Conservation (phyloP, 2,888 invertebrate genomes). For the Micoletzkya japonica region DNA sequence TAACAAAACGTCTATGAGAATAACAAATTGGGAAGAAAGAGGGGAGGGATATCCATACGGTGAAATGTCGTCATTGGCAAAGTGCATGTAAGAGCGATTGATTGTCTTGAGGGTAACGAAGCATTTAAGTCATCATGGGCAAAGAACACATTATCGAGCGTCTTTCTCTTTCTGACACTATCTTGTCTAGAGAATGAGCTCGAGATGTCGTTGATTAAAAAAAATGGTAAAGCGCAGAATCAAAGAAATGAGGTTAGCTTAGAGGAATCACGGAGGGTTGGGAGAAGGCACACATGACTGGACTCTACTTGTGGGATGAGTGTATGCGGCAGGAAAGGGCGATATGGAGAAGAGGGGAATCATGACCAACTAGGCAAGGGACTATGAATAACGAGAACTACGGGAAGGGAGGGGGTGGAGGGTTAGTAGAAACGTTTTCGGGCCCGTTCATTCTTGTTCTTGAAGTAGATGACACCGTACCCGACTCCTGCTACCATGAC, state of each 20-base stretch:
- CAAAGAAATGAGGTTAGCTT: not conserved
- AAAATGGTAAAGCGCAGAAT: not conserved
- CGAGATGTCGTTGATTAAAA: not conserved
- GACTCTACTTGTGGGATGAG: not conserved
- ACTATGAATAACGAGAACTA: not conserved
- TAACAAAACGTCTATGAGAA: not conserved
- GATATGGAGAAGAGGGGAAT: not conserved
- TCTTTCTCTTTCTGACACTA: not conserved
- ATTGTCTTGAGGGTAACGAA: no score
- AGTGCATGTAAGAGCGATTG: no score
- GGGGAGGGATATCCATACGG: no score
- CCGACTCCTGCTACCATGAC: conserved; percentile 82
- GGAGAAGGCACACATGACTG: not conserved
- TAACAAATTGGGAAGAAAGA: not conserved
- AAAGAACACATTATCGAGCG: conserved; percentile 19
- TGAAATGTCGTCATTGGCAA: no score
- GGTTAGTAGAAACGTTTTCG: conserved; percentile 80
- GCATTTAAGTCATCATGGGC: conserved; percentile 29
- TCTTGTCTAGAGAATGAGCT: not conserved
- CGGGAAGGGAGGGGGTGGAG: not conserved
- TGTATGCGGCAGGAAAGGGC: not conserved
- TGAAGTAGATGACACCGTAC: conserved; percentile 87
- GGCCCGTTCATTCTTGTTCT: conserved; percentile 85
- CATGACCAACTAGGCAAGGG: not conserved
- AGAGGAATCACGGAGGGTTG: not conserved